Evolutionary conservation across 2,113 vertebrate species (phyloP).

Genomic region (Triplophysa tibetana): DNA sequence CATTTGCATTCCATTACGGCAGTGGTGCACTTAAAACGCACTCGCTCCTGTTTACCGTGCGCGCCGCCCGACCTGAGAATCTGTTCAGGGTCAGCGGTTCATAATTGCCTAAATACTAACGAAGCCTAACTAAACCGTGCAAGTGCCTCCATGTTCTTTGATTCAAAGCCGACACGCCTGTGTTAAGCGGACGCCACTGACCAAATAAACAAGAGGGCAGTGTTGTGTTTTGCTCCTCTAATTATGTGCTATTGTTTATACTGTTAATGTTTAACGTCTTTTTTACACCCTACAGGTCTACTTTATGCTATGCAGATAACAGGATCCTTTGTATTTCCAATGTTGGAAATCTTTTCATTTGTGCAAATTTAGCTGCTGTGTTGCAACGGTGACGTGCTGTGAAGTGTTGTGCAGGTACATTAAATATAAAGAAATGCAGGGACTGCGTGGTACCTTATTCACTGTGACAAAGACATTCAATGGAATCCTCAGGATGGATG

Average conservation of each 20-base stretch:
- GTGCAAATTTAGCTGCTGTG: constrained; percentile 45
- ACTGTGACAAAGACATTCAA: constrained; percentile 49
- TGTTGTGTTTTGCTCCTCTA: not conserved
- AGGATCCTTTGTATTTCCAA: not conserved
- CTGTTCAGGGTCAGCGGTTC: constrained; percentile 3
- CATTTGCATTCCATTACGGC: constrained; percentile 42
- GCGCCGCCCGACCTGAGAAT: constrained; percentile 20
- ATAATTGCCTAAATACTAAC: constrained; percentile 24
- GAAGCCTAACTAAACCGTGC: not conserved
- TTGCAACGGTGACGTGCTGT: constrained; percentile 39
- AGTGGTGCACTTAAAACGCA: constrained; percentile 42
- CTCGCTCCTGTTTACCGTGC: constrained; percentile 31
- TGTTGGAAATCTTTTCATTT: constrained; percentile 13
- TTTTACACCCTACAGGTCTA: constrained; percentile 15
- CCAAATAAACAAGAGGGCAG: constrained; percentile 40
- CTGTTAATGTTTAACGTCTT: constrained; percentile 51
- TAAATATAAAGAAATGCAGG: constrained; percentile 33
- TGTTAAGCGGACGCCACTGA: constrained; percentile 28
- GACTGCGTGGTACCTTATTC: constrained; percentile 41
- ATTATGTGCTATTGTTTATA: constrained; percentile 17
- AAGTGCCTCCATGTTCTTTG: constrained; percentile 51
- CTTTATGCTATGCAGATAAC: constrained; percentile 32
- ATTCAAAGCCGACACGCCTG: constrained; percentile 25
- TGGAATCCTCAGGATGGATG: constrained; percentile 34
- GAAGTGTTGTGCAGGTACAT: constrained; percentile 23